Evolutionary conservation across 2,888 invertebrate species (phyloP).

Genomic region (Patella ulyssiponensis): DNA sequence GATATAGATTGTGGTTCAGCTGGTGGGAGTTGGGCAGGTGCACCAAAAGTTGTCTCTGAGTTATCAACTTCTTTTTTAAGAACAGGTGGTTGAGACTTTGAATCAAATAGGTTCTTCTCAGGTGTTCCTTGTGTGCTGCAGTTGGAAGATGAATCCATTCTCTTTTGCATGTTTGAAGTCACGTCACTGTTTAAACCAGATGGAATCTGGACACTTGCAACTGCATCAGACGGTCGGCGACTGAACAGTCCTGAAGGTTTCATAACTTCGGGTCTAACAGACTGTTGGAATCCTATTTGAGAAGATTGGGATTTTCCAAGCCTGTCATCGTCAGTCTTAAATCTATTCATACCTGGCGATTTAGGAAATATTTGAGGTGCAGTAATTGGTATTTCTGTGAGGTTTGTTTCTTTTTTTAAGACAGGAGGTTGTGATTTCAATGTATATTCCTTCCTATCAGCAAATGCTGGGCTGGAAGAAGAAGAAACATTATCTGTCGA

Average conservation of each 20-base stretch:
- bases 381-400: not conserved
- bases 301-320: not conserved
- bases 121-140: not conserved
- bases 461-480: conserved; percentile 16
- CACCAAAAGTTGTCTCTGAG: not conserved
- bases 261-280: not conserved
- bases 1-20: conserved; percentile 1
- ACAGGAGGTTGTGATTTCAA: not conserved
- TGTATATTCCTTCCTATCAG: not conserved
- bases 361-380: not conserved
- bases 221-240: conserved; percentile 1
- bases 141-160: conserved; percentile 15
- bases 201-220: conserved; percentile 1
- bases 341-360: not conserved
- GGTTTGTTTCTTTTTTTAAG: not conserved
- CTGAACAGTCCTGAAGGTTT: conserved; percentile 5
- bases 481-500: conserved; percentile 12
- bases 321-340: not conserved
- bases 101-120: not conserved
- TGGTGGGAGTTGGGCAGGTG: not conserved
- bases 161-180: not conserved
- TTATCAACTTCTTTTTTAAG: not conserved
- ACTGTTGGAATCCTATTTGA: not conserved
- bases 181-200: not conserved
- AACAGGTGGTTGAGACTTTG: not conserved